Conservation (phyloP, 2,888 invertebrate genomes). For the Sussaba pulchella region DNA sequence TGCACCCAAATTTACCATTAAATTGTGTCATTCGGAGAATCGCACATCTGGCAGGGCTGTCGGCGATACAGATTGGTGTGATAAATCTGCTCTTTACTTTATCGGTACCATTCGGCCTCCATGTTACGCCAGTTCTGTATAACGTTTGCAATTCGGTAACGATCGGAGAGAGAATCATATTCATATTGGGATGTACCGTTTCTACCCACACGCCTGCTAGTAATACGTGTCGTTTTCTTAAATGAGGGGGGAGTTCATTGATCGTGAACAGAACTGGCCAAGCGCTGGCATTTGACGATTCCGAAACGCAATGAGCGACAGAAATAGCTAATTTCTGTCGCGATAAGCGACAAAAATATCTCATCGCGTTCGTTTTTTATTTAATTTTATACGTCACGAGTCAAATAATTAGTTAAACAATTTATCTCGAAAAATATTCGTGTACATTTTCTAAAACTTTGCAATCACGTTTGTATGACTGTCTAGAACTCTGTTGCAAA, state of each 20-base stretch:
- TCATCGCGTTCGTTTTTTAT: too few relatives aligned
- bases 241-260: slow-evolving; percentile 61
- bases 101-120: slow-evolving; percentile 38
- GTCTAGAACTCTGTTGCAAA: too few relatives aligned
- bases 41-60: slow-evolving; percentile 11
- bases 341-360: too few relatives aligned
- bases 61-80: slow-evolving; percentile 55
- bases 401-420: too few relatives aligned
- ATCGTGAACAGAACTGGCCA: slow-evolving; percentile 55
- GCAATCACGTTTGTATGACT: too few relatives aligned
- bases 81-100: slow-evolving; percentile 45
- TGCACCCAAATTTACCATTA: slow-evolving; percentile 64
- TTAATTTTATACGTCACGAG: too few relatives aligned
- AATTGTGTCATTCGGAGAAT: slow-evolving; percentile 29
- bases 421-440: too few relatives aligned
- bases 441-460: too few relatives aligned
- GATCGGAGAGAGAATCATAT: slow-evolving; percentile 15
- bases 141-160: background rate
- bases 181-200: slow-evolving; percentile 20
- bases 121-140: slow-evolving; percentile 21
- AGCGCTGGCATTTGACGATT: slow-evolving; percentile 45
- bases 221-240: slow-evolving; percentile 51
- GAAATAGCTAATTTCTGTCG: too few relatives aligned
- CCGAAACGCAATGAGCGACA: too few relatives aligned
- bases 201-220: slow-evolving; percentile 51